Conservation (phyloP, 2,797 vertebrate genomes). For the Huso huso region DNA sequence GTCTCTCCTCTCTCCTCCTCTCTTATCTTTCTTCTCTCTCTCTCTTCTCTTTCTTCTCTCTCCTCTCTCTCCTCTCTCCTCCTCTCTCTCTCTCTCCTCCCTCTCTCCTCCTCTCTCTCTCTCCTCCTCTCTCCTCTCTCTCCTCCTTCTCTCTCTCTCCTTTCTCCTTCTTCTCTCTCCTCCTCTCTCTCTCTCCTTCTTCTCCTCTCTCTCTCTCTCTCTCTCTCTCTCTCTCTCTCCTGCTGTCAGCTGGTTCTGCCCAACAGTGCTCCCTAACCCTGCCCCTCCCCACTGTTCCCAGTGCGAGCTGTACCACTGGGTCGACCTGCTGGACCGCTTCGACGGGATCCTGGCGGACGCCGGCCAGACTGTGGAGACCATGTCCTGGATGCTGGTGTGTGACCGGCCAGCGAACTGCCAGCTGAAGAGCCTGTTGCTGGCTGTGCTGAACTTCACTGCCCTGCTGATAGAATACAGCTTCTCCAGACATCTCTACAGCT, state of each 20-base stretch:
- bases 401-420: conserved; percentile 81
- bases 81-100: neutral
- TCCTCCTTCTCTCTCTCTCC: no score
- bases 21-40: no score
- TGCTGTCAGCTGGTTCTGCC: neutral
- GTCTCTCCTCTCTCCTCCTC: neutral
- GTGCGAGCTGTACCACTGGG: conserved; percentile 97
- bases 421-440: conserved; percentile 86
- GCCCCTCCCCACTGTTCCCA: conserved; percentile 30
- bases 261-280: no score
- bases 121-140: no score
- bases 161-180: no score
- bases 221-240: neutral
- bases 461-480: conserved; percentile 96
- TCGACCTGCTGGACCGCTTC: conserved; percentile 90
- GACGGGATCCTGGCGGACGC: conserved; percentile 92
- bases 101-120: no score
- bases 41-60: no score
- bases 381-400: conserved; percentile 93
- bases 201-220: neutral
- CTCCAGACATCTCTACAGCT: conserved; percentile 94
- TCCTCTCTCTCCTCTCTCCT: no score
- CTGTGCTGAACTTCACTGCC: conserved; percentile 93
- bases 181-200: neutral
- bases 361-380: conserved; percentile 88